Evolutionary conservation across 2,888 invertebrate genomes (phyloP).

Genomic region (Hyles lineata): DNA sequence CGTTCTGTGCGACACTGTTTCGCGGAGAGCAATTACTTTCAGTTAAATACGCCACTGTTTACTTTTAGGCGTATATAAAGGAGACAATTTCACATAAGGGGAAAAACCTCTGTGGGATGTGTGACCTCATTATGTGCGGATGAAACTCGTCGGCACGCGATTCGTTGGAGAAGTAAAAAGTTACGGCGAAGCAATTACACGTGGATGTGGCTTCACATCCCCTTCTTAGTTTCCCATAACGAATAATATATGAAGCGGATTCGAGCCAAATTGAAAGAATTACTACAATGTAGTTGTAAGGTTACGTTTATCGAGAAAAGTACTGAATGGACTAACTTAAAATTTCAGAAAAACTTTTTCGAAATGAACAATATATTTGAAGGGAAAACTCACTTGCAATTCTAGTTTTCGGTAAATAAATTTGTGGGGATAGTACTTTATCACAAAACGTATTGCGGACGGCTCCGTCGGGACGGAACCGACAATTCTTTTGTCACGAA

Average conservation of each 20-base stretch:
- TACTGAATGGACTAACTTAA: neutral
- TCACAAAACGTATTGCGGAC: neutral
- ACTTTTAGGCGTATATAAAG: constrained; percentile 4
- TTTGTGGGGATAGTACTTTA: neutral
- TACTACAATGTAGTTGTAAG: neutral
- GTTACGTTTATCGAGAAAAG: neutral
- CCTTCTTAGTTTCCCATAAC: neutral
- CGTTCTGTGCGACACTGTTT: neutral
- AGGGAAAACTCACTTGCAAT: neutral
- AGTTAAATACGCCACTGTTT: neutral
- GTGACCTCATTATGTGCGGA: constrained; percentile 14
- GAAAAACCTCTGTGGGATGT: constrained; percentile 14
- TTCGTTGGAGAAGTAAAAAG: constrained; percentile 24
- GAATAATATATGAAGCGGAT: constrained; percentile 2
- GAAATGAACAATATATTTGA: neutral
- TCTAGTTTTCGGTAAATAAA: neutral
- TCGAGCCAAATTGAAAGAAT: too few species aligned
- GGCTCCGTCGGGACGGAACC: neutral
- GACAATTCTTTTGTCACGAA: neutral
- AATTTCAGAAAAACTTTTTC: neutral
- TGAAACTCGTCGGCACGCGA: constrained; percentile 6
- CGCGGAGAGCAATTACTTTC: too few species aligned
- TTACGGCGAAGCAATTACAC: constrained; percentile 20
- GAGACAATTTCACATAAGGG: neutral
- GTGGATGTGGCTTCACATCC: neutral